Evolutionary conservation across 1,140 invertebrate genomes (phyloP), one percentile per base, ranked within the genome.

Genomic region (Drosophila lacertosa): DNA sequence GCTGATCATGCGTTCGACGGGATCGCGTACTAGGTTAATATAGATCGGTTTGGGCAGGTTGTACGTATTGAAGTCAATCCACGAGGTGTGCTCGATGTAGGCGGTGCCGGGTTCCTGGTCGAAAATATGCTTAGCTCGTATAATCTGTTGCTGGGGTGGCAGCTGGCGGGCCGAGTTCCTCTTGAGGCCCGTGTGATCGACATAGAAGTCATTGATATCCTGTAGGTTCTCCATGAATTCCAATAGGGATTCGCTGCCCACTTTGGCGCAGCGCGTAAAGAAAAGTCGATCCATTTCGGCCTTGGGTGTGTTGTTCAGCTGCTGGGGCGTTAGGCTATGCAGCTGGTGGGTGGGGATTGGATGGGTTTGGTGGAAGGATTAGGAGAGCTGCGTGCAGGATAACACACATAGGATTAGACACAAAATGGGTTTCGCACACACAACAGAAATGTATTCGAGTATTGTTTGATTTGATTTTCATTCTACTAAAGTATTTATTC

Each of bases 191-290:
- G 44, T 20, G 2, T 63, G 67, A 47, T 84, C 82, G 7, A 91
- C 48, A 4, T 39, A 15, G 7, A 89, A 73, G 29, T 75, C 32
- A 44, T 91, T 89, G 11, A 88, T 58, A 5, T 71, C 15, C 60
- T 89, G 74, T 11, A 91, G 93, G 48, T 95, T 92, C 9, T 96
- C 94, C 22, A 97, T 91, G 2, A 98, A 93, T 82, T 97, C 96
- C 94, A 97, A 95, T 54, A 97, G 95, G 0, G 96, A 96, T 89
- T 97, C 96, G 47, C 95, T 96, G 40, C 96, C 96, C n/a, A 97
- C 96, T 92, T 98, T 98, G 3, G 97, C 97, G 11, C 97, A 96
- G 5, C 97, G 93, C 91, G 97, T 97, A 92, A 97, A 98, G 92
- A 97, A 97, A 2, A 91, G 13, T 0, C 86, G 78, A 78, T 91